Base-by-base conservation (phyloP, 2,888 invertebrate genomes). In the Notodonta dromedarius region DNA sequence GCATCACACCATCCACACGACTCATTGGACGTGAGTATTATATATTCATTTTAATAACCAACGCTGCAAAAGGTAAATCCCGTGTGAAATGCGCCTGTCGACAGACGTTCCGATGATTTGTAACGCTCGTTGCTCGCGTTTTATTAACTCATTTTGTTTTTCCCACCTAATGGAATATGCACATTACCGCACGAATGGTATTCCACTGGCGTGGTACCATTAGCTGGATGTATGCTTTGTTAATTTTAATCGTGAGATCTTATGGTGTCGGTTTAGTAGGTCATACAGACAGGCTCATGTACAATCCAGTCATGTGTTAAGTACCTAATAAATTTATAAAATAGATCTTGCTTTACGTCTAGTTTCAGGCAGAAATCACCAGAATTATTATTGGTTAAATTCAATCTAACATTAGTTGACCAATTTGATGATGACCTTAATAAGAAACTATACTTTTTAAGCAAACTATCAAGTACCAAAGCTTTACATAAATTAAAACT, bases 31-130 rank as follows among this genome's bases (percentile, higher is more conserved):
- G 80, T 77, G 85, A 77, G 82, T 86, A 88, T 90, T 85, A 89
- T 88, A 90, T 89, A 88, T 89, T 83, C 77, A 88, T 88, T 89
- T 88, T 82, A 85, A 86, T 86, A 87, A 88, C 85, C 83, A 84
- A 77, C 77, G 69, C 72, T 77, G 71, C 73, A 77, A 74, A 84
- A 84, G 77, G 73, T 78, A 78, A 83, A 83, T 78, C 76, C 76
- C 72, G 77, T 78, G 80, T 84, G 78, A 83, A 87, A 83, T 83
- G 77, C 76, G 79, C 70, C 80, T 76, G 82, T 70, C 77, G 76
- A 75, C 78, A 80, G 81, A 81, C 83, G 73, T 83, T 81, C 69
- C 77, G 76, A 79, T 87, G 84, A 87, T 87, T 86, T 86, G 86
- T 83, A 74, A 79, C 77, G 77, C 80, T 77, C 73, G 70, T 78